Conservation (phyloP, 2,888 invertebrate genomes). For the Liopterus haemorrhoidalis region DNA sequence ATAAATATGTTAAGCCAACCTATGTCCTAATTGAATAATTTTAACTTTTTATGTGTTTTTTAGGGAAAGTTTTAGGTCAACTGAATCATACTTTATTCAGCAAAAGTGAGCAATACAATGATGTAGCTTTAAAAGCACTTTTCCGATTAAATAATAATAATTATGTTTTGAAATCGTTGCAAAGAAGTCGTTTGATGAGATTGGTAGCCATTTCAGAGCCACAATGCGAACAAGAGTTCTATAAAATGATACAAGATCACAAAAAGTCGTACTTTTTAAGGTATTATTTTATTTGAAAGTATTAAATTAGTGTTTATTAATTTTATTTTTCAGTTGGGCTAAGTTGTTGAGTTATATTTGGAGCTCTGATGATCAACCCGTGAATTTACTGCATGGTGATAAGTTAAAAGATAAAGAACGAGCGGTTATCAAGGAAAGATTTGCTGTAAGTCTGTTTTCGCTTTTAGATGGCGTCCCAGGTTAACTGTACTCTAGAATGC, state of each 20-base stretch:
- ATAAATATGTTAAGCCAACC: constrained; percentile 9
- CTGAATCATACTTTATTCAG: constrained; percentile 82
- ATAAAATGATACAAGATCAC: constrained; percentile 79
- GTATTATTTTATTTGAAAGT: constrained; percentile 39
- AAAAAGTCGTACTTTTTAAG: constrained; percentile 67
- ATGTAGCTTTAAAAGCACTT: constrained; percentile 76
- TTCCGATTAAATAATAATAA: constrained; percentile 93
- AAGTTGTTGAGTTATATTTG: constrained; percentile 70
- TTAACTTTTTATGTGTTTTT: constrained; percentile 32
- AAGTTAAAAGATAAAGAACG: constrained; percentile 82
- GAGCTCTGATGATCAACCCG: constrained; percentile 61
- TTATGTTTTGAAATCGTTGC: constrained; percentile 87
- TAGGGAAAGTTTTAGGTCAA: constrained; percentile 84
- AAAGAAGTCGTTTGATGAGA: constrained; percentile 76
- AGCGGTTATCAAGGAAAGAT: constrained; percentile 80
- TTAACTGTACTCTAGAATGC: too few species aligned
- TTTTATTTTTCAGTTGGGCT: constrained; percentile 63
- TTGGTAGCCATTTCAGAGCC: constrained; percentile 76
- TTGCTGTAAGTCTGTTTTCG: constrained; percentile 58
- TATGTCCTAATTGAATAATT: not conserved
- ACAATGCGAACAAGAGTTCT: constrained; percentile 78
- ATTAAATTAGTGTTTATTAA: not conserved
- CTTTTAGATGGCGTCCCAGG: not conserved
- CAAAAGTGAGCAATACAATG: constrained; percentile 88
- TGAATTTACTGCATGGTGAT: constrained; percentile 51